phyloP scores from a whole-genome alignment of 2,797 vertebrate species.

The Nannoperca obscura region DNA sequence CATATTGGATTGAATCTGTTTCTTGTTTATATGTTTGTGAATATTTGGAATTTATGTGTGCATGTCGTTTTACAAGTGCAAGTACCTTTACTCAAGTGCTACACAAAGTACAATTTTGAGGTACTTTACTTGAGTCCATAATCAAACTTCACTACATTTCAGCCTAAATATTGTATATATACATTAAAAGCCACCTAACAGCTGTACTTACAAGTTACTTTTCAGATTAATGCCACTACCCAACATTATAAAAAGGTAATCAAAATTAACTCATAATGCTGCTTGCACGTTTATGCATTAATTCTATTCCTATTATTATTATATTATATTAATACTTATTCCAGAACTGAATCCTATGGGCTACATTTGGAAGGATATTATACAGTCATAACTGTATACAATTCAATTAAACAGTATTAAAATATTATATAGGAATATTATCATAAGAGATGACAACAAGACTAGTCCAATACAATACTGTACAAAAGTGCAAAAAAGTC shows the following conservation, averaged over 20 bases:
- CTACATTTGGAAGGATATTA: background rate
- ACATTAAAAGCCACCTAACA: background rate
- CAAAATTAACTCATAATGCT: background rate
- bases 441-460: background rate
- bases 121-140: background rate
- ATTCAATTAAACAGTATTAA: no score
- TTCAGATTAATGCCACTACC: background rate
- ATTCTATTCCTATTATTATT: background rate
- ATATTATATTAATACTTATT: background rate
- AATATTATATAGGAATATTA: background rate
- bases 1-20: background rate
- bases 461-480: background rate
- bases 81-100: background rate
- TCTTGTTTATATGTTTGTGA: background rate
- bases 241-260: no score
- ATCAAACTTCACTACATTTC: background rate
- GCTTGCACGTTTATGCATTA: background rate
- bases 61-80: background rate
- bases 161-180: background rate
- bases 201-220: background rate
- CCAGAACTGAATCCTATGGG: background rate
- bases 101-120: background rate
- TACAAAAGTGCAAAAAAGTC: slow-evolving; percentile 1
- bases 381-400: background rate
- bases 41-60: background rate